A percentile compares a stretch with the other conserved stretches of the same genome.
phyloP scores from a whole-genome alignment of 2,888 invertebrate genomes.

The Callyntrura guangdongensis region DNA sequence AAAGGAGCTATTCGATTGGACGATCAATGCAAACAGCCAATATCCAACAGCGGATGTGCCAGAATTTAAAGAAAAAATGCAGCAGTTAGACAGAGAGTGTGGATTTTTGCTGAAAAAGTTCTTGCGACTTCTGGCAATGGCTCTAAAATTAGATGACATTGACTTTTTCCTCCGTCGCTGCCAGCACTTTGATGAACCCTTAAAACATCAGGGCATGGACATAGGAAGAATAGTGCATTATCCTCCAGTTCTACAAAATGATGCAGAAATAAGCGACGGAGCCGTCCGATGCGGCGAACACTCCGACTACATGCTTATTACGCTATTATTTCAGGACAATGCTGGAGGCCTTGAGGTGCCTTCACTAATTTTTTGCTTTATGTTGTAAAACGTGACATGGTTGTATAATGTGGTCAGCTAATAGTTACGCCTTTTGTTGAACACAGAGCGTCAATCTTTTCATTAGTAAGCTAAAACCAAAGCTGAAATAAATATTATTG shows the following conservation, averaged over 20 bases:
- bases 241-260: conserved; percentile 47
- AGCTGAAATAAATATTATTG: no score
- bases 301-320: conserved; percentile 72
- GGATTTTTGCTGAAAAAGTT: conserved; percentile 69
- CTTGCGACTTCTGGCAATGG: conserved; percentile 65
- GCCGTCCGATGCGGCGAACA: conserved; percentile 74
- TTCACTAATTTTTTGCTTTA: not conserved
- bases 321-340: conserved; percentile 69
- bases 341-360: conserved; percentile 64
- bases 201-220: conserved; percentile 46
- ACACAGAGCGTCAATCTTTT: no score
- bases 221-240: conserved; percentile 60
- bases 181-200: conserved; percentile 56
- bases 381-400: not conserved
- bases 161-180: conserved; percentile 60
- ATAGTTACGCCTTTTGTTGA: no score
- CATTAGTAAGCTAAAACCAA: no score
- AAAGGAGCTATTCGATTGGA: conserved; percentile 35
- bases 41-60: conserved; percentile 62
- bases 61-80: conserved; percentile 41
- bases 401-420: no score
- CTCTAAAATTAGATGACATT: conserved; percentile 58
- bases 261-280: not conserved
- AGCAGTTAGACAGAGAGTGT: conserved; percentile 39
- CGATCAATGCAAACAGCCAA: not conserved